These are phyloP conservation scores for Gouania willdenowi DNA, from an alignment of 2,797 vertebrate species.

Conservation along the genomic window DNA sequence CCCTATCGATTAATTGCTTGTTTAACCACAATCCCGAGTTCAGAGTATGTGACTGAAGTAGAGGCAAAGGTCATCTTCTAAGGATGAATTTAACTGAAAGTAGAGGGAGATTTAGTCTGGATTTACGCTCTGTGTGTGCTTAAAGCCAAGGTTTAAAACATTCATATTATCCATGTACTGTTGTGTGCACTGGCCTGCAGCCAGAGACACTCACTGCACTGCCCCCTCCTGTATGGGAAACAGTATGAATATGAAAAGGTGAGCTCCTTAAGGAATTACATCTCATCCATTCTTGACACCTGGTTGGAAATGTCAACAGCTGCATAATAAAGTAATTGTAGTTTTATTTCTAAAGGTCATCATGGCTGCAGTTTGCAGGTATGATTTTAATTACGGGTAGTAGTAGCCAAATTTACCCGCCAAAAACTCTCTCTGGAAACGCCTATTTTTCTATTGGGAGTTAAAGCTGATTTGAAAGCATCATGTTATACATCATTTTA, in stretches of 20 bases:
- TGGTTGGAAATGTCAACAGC: conserved; percentile 62
- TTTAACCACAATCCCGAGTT: conserved; percentile 44
- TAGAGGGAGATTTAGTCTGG: conserved; percentile 44
- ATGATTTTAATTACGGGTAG: conserved; percentile 22
- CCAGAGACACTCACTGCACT: conserved; percentile 58
- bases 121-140: conserved; percentile 45
- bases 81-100: conserved; percentile 43
- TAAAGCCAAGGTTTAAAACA: conserved; percentile 58
- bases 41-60: conserved; percentile 26
- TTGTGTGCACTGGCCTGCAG: conserved; percentile 45
- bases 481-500: no score
- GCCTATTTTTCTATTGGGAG: no score
- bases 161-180: conserved; percentile 53
- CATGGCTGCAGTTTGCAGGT: conserved; percentile 22
- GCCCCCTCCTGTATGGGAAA: conserved; percentile 56
- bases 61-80: conserved; percentile 42
- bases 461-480: no score
- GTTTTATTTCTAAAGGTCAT: conserved; percentile 56
- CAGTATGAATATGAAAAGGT: conserved; percentile 66
- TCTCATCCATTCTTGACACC: conserved; percentile 45
- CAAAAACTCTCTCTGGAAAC: no score
- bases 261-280: conserved; percentile 59
- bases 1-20: conserved; percentile 45
- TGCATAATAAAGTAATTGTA: conserved; percentile 43
- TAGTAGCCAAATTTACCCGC: no score